These are phyloP conservation scores for Chloroceryle aenea DNA, from an alignment of 2,113 vertebrate species.

Conservation along the genomic window DNA sequence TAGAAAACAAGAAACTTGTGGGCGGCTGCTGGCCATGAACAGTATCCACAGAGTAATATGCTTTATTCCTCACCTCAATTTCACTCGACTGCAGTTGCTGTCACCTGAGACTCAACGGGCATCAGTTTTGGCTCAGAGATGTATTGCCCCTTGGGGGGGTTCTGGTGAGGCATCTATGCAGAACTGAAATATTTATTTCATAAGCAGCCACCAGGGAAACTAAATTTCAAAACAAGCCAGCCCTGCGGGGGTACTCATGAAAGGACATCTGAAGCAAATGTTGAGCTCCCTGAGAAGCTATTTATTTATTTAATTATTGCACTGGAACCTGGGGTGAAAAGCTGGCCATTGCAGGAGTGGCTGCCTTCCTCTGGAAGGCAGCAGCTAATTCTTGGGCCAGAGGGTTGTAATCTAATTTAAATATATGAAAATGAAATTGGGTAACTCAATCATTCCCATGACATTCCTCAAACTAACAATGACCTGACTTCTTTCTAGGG, in stretches of 20 bases:
- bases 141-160: not conserved
- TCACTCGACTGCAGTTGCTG: not conserved
- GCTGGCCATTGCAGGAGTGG: not conserved
- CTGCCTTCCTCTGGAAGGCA: not conserved
- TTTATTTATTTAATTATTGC: not conserved
- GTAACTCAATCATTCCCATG: not conserved
- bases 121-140: not conserved
- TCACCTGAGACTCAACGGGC: not conserved
- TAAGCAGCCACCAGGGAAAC: not conserved
- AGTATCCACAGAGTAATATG: accelerated
- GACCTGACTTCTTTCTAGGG: not conserved
- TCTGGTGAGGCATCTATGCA: not conserved
- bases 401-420: not conserved
- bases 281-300: not conserved
- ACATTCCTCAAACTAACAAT: not conserved
- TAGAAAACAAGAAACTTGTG: not conserved
- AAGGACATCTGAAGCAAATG: not conserved
- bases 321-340: not conserved
- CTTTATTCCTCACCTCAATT: not conserved
- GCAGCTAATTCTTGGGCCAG: not conserved
- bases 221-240: not conserved
- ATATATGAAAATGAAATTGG: not conserved
- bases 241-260: not conserved
- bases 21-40: accelerated
- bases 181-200: not conserved